Evolutionary conservation across 1,140 invertebrate genomes (phyloP), one percentile per base, ranked within the genome.

Genomic region (Colletes gigas): DNA sequence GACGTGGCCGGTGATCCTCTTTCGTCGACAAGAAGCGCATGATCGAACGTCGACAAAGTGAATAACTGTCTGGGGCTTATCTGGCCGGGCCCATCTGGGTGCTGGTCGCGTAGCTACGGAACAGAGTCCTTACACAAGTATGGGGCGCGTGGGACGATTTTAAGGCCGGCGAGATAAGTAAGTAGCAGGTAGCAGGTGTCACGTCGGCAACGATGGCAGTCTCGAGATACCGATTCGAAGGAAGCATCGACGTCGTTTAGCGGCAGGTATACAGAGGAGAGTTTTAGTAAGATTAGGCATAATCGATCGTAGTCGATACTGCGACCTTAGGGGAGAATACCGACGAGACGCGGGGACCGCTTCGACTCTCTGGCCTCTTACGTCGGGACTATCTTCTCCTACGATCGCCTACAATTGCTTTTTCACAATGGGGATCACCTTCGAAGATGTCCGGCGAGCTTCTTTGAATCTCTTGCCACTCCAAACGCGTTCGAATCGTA

Each of bases 171-270:
- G 44, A 79, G 79, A 82, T 82, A 84, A 83, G 69, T 87, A 83
- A 84, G 86, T 83, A 91, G 88, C 90, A 90, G 89, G 90, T 91
- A 91, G 88, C 88, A 91, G 87, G 90, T 92, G 88, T 91, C 86
- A 86, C 84, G 89, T 88, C 83, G 84, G 21, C 74, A 76, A 86
- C 78, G 89, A 91, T 90, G 69, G 72, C 69, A 30, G 60, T 19
- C 21, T 44, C 21, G 60, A 85, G 90, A 90, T 91, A 89, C 74
- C 69, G 78, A 84, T 87, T 71, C 79, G 77, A 81, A 69, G 83
- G 74, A 85, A 82, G 79, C 74, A 88, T 87, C 82, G 72, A 76
- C 83, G 78, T 83, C 83, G 83, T 84, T 83, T 86, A 83, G 57
- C 62, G 81, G 82, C 83, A 83, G 80, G 75, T 86, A 88, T 63